phyloP scores from a whole-genome alignment of 2,113 vertebrate genomes.

The Psittacus erithacus region DNA sequence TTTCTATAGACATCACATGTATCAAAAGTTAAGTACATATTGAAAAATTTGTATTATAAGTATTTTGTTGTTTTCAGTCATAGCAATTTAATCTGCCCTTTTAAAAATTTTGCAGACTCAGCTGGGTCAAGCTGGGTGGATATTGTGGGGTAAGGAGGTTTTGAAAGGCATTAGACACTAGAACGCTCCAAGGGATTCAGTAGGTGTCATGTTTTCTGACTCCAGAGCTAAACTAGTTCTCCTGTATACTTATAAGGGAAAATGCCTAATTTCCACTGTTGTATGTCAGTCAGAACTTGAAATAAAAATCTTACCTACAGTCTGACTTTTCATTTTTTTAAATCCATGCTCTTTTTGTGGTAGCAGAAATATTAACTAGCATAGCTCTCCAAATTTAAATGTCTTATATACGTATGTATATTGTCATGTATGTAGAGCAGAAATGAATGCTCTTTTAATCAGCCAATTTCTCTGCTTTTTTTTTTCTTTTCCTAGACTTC shows the following conservation, averaged over 20 bases:
- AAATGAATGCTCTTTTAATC: conserved; percentile 34
- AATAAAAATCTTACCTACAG: background rate
- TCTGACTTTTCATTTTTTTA: background rate
- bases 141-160: background rate
- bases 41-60: background rate
- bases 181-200: background rate
- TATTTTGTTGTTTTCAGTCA: background rate
- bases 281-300: background rate
- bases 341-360: background rate
- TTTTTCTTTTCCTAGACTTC: background rate
- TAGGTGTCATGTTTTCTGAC: background rate
- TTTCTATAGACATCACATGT: background rate
- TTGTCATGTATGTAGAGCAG: background rate
- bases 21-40: background rate
- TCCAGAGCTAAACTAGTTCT: background rate
- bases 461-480: background rate
- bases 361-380: conserved; percentile 42
- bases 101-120: background rate
- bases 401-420: conserved; percentile 16
- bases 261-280: background rate
- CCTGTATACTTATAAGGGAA: background rate
- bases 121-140: background rate
- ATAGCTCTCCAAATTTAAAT: background rate
- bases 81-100: background rate
- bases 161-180: background rate